Evolutionary conservation across 2,797 vertebrate genomes (phyloP), one percentile per base, ranked within the genome.

Genomic region (Apodemus agrarius): DNA sequence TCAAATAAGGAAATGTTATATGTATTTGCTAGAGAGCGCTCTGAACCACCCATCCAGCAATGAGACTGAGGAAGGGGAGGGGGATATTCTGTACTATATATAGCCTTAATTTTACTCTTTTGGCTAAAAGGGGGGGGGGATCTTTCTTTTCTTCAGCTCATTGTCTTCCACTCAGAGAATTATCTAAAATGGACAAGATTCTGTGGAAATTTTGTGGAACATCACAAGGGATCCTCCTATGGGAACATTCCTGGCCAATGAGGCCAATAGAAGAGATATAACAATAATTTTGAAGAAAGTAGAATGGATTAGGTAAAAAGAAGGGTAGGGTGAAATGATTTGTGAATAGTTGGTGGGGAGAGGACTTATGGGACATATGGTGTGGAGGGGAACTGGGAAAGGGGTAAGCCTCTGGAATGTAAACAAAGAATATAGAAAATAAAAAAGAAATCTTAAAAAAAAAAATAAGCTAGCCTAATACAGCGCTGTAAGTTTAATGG

Each of bases 401-500:
- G n/a, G n/a, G n/a, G n/a, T n/a, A n/a, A n/a, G n/a, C n/a, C n/a
- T n/a, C n/a, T n/a, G n/a, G n/a, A n/a, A n/a, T n/a, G n/a, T n/a
- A n/a, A n/a, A n/a, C n/a, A n/a, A n/a, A n/a, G n/a, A n/a, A n/a
- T n/a, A n/a, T n/a, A n/a, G n/a, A n/a, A n/a, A n/a, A n/a, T n/a
- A n/a, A n/a, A n/a, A n/a, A n/a, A n/a, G n/a, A n/a, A n/a, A n/a
- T n/a, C n/a, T n/a, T n/a, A n/a, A n/a, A n/a, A n/a, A 79, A 84
- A 88, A 74, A 78, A 49, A 69, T 76, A 79, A 90, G 29, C 29
- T 78, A 67, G 9, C 63, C 69, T 96, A 95, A 84, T 29, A 89
- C 3, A 87, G 5, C 34, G 6, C 5, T 94, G 1, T n/a, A 80
- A 83, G 91, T 69, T 86, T 84, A 87, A n/a, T 87, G 46, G 11